Evolutionary conservation across 2,113 vertebrate species (phyloP).

Genomic region (Oncorhynchus kisutch): DNA sequence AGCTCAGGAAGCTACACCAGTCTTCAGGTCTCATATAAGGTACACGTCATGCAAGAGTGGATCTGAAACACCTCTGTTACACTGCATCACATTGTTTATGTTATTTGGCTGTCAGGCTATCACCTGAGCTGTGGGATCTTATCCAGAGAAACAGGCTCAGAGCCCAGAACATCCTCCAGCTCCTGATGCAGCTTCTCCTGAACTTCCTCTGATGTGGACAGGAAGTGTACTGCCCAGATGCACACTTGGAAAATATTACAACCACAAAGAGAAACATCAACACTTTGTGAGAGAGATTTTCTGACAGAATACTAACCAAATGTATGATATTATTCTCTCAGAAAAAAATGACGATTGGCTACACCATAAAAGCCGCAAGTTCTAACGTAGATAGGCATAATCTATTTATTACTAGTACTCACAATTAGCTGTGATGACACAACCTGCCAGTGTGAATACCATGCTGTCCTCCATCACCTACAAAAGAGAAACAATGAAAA

Average conservation of each 20-base stretch:
- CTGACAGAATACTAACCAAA: not conserved
- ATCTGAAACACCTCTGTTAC: no score
- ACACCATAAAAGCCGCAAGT: not conserved
- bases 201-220: constrained; percentile 84
- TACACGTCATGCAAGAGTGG: no score
- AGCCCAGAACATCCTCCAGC: constrained; percentile 82
- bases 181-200: constrained; percentile 88
- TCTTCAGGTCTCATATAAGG: no score
- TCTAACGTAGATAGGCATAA: not conserved
- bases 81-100: not conserved
- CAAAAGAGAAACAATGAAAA: constrained; percentile 9
- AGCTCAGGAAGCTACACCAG: no score
- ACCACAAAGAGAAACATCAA: not conserved
- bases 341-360: not conserved
- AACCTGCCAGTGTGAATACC: constrained; percentile 93
- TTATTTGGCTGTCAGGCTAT: constrained; percentile 82
- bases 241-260: constrained; percentile 79
- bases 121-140: constrained; percentile 91
- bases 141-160: constrained; percentile 80
- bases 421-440: constrained; percentile 92
- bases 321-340: not conserved
- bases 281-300: not conserved
- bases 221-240: constrained; percentile 92
- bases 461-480: constrained; percentile 94
- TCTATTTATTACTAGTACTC: constrained; percentile 56